Percentiles rank a stretch among this genome's conserved stretches.
phyloP scores from a whole-genome alignment of 2,113 vertebrate genomes.

The Coracopsis vasa region DNA sequence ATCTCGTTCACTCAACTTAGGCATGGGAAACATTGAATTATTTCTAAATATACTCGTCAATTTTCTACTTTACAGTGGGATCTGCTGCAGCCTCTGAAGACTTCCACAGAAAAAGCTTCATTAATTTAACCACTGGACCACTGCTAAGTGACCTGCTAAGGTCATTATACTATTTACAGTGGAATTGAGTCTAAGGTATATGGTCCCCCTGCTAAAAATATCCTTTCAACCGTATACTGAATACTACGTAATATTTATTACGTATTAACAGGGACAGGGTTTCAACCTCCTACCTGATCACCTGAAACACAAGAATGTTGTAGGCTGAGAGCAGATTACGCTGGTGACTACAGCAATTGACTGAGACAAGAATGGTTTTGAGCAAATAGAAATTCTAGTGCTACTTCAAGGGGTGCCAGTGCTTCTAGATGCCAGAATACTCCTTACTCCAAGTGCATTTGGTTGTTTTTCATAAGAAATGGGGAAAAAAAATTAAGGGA shows the following conservation, averaged over 20 bases:
- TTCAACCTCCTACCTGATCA: neutral
- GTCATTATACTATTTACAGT: neutral
- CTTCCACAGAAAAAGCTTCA: neutral
- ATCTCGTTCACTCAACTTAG: neutral
- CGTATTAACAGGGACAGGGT: neutral
- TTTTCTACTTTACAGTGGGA: neutral
- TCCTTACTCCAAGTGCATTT: neutral
- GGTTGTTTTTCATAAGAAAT: neutral
- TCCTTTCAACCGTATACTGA: neutral
- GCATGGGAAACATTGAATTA: neutral
- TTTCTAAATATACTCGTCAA: neutral
- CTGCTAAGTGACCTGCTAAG: neutral
- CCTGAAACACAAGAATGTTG: neutral
- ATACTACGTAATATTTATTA: neutral
- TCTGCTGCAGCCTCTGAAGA: neutral
- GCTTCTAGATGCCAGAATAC: neutral
- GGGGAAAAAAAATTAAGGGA: fast-evolving
- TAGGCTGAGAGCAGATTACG: neutral
- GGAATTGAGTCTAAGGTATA: neutral
- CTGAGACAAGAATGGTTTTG: neutral
- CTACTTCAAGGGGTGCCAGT: neutral
- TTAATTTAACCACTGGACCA: neutral
- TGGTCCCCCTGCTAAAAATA: neutral
- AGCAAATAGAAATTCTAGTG: neutral
- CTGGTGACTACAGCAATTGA: neutral